phyloP scores from a whole-genome alignment of 2,888 invertebrate genomes.

The Ypsolopha sequella region DNA sequence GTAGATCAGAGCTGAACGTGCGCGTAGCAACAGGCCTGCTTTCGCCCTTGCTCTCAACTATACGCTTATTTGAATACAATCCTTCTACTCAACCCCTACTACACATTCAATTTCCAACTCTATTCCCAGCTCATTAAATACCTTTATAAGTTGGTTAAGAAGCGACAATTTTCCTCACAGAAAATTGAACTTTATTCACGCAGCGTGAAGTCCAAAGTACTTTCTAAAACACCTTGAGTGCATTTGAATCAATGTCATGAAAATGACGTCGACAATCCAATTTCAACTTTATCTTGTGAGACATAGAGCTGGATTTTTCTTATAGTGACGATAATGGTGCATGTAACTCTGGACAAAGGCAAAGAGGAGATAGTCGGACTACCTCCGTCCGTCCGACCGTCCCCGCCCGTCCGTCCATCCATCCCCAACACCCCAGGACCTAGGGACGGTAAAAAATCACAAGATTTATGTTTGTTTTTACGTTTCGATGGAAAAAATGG shows the following conservation, averaged over 20 bases:
- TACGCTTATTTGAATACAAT: slow-evolving; percentile 17
- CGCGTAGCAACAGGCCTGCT: slow-evolving; percentile 41
- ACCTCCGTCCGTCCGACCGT: no score
- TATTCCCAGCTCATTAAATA: background rate
- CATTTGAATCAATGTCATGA: slow-evolving; percentile 1
- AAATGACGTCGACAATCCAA: background rate
- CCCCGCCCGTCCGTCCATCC: no score
- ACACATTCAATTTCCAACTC: slow-evolving; percentile 3
- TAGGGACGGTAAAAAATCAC: slow-evolving; percentile 23
- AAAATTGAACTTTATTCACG: background rate
- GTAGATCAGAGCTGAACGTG: slow-evolving; percentile 5
- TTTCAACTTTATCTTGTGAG: background rate
- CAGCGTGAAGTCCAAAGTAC: background rate
- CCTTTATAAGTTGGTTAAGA: background rate
- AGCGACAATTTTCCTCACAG: background rate
- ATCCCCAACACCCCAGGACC: background rate
- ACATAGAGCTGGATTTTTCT: background rate
- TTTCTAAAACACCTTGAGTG: background rate
- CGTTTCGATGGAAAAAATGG: slow-evolving; percentile 39
- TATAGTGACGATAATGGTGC: background rate
- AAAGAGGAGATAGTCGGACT: background rate
- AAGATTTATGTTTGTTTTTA: slow-evolving; percentile 47
- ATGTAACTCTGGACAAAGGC: background rate
- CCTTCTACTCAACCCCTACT: slow-evolving; percentile 10
- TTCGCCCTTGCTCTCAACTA: slow-evolving; percentile 20